These are phyloP conservation scores for Tribolium castaneum DNA, from an alignment of 1,140 invertebrate species.

Conservation along the genomic window DNA sequence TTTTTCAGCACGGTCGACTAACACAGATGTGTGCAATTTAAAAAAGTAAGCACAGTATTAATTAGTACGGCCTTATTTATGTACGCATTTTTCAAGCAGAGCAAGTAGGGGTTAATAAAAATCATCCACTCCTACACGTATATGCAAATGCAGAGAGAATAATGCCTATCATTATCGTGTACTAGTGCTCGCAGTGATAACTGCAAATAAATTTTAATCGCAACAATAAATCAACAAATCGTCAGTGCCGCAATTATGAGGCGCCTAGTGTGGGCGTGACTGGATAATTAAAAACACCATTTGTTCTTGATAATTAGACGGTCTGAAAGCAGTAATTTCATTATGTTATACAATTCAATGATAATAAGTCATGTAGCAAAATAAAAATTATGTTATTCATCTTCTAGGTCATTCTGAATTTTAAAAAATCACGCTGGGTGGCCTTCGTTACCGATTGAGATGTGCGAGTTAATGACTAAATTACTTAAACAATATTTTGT, in stretches of 20 bases:
- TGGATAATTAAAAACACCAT: background rate
- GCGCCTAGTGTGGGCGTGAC: background rate
- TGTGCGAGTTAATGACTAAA: conserved; percentile 1
- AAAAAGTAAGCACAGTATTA: background rate
- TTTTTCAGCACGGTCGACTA: background rate
- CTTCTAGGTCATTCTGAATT: background rate
- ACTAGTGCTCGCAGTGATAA: background rate
- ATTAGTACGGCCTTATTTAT: background rate
- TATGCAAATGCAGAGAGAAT: background rate
- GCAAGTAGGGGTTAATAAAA: background rate
- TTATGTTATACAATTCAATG: background rate
- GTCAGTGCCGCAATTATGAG: background rate
- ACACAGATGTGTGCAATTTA: background rate
- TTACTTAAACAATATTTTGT: background rate
- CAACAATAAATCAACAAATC: background rate
- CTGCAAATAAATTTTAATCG: background rate
- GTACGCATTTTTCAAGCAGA: background rate
- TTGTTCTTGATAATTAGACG: background rate
- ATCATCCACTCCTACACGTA: background rate
- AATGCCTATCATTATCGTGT: background rate
- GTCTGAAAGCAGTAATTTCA: background rate
- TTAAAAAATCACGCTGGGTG: background rate
- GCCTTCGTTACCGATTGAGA: conserved; percentile 7
- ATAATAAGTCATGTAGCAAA: background rate
- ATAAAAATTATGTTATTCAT: background rate